phyloP scores from a whole-genome alignment of 53 echinoderm and acorn worm genomes.

The Actinopyga echinites region DNA sequence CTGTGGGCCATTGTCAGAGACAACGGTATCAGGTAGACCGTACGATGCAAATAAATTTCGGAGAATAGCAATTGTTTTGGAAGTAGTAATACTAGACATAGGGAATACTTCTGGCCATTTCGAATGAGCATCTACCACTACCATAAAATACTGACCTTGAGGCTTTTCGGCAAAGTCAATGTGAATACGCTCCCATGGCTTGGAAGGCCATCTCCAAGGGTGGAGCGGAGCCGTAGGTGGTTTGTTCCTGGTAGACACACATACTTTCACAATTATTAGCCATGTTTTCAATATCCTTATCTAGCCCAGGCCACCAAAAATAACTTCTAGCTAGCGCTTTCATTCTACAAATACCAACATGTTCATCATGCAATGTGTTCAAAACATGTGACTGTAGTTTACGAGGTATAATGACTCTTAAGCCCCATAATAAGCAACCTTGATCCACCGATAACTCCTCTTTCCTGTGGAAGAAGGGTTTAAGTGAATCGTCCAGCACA shows the following conservation, averaged over 20 bases:
- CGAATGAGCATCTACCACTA: conserved; percentile 53
- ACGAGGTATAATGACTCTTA: neutral
- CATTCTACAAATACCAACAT: neutral
- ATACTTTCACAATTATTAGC: neutral
- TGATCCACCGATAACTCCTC: neutral
- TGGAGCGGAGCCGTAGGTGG: conserved; percentile 61
- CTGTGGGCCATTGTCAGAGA: too few relatives aligned
- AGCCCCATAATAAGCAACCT: neutral
- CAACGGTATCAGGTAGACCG: too few relatives aligned
- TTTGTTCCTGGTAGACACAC: conserved; percentile 34
- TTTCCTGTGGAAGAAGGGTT: neutral
- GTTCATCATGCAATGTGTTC: neutral
- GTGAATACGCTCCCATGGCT: conserved; percentile 57
- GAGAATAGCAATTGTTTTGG: too few relatives aligned
- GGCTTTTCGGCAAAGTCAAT: conserved; percentile 61
- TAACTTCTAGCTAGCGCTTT: conserved; percentile 15
- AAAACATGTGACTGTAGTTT: neutral
- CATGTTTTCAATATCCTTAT: conserved; percentile 59
- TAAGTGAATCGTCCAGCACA: neutral
- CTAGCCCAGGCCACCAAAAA: conserved; percentile 65
- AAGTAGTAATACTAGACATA: conserved; percentile 17
- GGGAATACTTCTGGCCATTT: too few relatives aligned
- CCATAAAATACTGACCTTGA: conserved; percentile 49
- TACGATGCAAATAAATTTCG: too few relatives aligned
- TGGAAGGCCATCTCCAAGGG: conserved; percentile 62